Conservation (phyloP, 2,888 invertebrate genomes). For the Lomographa bimaculata region DNA sequence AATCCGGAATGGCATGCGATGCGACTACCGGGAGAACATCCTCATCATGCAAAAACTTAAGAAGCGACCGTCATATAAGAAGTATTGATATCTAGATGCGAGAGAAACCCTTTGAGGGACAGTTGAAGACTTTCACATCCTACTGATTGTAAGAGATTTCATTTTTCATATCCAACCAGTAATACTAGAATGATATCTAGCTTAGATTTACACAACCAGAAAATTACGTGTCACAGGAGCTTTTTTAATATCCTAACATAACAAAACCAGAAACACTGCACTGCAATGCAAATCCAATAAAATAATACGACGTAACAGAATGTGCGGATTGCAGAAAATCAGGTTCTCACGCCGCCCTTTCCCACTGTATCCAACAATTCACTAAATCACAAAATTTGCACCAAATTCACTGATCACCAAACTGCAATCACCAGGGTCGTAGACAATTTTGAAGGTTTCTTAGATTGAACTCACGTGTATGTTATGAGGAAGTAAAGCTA, state of each 20-base stretch:
- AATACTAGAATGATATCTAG: too few relatives aligned
- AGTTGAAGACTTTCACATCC: slow-evolving; percentile 6
- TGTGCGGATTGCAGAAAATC: slow-evolving; percentile 70
- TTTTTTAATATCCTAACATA: slow-evolving; percentile 1
- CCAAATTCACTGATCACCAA: slow-evolving; percentile 14
- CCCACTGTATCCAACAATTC: slow-evolving; percentile 32
- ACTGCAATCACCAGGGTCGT: too few relatives aligned
- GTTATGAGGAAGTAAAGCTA: slow-evolving; percentile 72
- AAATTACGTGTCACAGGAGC: slow-evolving; percentile 1
- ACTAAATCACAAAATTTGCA: slow-evolving; percentile 14
- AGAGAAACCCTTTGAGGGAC: slow-evolving; percentile 2
- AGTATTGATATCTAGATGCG: neutral
- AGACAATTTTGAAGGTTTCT: too few relatives aligned
- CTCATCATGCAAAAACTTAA: slow-evolving; percentile 11
- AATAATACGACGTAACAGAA: slow-evolving; percentile 55
- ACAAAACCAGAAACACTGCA: slow-evolving; percentile 15
- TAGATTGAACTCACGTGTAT: slow-evolving; percentile 64
- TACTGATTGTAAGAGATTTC: slow-evolving; percentile 1
- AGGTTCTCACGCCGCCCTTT: slow-evolving; percentile 59
- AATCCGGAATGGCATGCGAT: slow-evolving; percentile 22
- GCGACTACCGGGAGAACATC: slow-evolving; percentile 19
- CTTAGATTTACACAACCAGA: slow-evolving; percentile 1
- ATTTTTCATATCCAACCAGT: neutral
- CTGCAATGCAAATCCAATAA: slow-evolving; percentile 37
- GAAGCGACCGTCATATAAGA: too few relatives aligned